Evolutionary conservation across 2,797 vertebrate genomes (phyloP).

Genomic region (Botia almorhae): DNA sequence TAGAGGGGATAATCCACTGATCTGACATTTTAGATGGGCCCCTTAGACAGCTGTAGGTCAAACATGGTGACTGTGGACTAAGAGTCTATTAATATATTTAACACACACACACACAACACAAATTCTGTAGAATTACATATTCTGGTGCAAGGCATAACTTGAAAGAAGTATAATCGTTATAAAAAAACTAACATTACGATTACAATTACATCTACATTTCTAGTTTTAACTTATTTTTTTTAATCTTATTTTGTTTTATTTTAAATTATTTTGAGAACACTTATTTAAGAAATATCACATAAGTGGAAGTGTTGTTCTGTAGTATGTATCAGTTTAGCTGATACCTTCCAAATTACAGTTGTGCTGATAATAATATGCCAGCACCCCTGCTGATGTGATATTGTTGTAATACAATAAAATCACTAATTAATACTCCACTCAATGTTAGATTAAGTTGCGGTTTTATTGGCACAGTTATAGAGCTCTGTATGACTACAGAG

Average conservation of each 20-base stretch:
- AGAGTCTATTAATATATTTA: background rate
- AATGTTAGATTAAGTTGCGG: background rate
- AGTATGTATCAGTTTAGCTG: background rate
- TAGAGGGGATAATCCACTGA: constrained; percentile 23
- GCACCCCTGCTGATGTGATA: background rate
- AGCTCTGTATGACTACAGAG: background rate
- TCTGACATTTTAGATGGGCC: constrained; percentile 7
- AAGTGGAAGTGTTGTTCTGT: background rate
- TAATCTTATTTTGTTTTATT: no score
- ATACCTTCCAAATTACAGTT: background rate
- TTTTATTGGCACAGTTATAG: background rate
- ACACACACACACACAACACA: no score
- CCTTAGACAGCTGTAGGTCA: background rate
- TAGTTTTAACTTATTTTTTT: no score
- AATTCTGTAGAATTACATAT: no score
- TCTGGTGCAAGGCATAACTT: no score
- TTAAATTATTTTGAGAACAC: no score
- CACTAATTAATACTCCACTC: background rate
- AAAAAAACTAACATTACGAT: no score
- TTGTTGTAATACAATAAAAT: background rate
- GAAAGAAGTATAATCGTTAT: no score
- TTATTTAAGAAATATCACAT: no score
- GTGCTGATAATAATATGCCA: background rate
- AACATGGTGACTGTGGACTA: background rate
- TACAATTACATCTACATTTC: no score